phyloP scores from a whole-genome alignment of 1,140 invertebrate genomes.

The Bombus ignitus region DNA sequence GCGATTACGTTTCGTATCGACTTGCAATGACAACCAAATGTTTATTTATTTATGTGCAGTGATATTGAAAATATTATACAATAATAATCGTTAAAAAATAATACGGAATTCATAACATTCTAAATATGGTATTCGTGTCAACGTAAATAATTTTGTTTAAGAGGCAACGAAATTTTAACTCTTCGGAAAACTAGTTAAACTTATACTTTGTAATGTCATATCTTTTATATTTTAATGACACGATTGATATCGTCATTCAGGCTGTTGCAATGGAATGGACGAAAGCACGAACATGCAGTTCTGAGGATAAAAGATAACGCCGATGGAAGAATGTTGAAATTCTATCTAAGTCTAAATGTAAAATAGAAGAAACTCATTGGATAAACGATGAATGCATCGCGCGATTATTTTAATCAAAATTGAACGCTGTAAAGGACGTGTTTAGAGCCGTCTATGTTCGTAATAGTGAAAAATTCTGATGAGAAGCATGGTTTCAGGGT shows the following conservation, averaged over 20 bases:
- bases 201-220: too few species aligned
- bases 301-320: neutral
- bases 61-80: too few species aligned
- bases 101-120: too few species aligned
- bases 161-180: too few species aligned
- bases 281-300: neutral
- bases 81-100: too few species aligned
- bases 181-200: too few species aligned
- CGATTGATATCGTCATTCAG: neutral
- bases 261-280: neutral
- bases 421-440: neutral
- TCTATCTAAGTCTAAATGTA: neutral
- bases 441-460: neutral
- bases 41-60: too few species aligned
- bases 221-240: too few species aligned
- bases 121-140: too few species aligned
- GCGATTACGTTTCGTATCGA: too few species aligned
- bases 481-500: neutral
- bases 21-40: too few species aligned
- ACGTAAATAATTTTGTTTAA: too few species aligned
- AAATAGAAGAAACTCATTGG: neutral
- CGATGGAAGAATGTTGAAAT: neutral
- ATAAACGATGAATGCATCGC: neutral
- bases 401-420: neutral
- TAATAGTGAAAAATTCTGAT: neutral